Conservation (phyloP, 2,888 invertebrate genomes). For the Argyresthia albistria region DNA sequence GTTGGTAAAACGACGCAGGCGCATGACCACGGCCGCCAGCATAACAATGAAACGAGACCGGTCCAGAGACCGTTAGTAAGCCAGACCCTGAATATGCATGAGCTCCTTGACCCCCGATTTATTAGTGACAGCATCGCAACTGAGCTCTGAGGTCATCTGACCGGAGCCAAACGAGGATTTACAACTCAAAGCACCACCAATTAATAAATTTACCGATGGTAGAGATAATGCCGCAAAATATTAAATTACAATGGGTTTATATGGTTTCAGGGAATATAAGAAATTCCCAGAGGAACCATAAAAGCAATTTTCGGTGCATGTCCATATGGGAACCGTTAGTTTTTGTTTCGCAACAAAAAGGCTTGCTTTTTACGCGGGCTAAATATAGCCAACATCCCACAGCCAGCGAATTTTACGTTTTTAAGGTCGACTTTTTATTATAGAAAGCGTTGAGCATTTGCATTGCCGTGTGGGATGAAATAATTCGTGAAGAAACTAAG, state of each 20-base stretch:
- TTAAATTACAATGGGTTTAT: no score
- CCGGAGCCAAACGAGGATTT: background rate
- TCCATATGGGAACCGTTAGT: no score
- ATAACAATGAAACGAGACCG: constrained; percentile 59
- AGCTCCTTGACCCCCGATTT: constrained; percentile 62
- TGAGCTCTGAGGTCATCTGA: constrained; percentile 6
- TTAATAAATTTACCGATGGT: no score
- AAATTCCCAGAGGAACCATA: no score
- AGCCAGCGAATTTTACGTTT: background rate
- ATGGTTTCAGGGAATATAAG: no score
- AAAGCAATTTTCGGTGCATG: no score
- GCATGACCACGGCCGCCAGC: constrained; percentile 17
- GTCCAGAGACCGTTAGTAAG: constrained; percentile 68
- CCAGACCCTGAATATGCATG: constrained; percentile 67
- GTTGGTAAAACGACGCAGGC: background rate
- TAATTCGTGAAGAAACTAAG: background rate
- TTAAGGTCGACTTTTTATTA: background rate
- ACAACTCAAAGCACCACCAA: background rate
- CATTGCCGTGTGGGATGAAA: background rate
- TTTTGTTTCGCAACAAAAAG: background rate
- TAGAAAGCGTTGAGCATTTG: background rate
- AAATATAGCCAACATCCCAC: background rate
- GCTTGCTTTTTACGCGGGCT: background rate
- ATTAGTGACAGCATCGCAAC: constrained; percentile 30
- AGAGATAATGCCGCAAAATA: no score